Percentiles rank a stretch among this genome's conserved stretches.
These are phyloP conservation scores for Alsophila aescularia DNA, from an alignment of 2,888 invertebrate genomes.

Conservation along the genomic window DNA sequence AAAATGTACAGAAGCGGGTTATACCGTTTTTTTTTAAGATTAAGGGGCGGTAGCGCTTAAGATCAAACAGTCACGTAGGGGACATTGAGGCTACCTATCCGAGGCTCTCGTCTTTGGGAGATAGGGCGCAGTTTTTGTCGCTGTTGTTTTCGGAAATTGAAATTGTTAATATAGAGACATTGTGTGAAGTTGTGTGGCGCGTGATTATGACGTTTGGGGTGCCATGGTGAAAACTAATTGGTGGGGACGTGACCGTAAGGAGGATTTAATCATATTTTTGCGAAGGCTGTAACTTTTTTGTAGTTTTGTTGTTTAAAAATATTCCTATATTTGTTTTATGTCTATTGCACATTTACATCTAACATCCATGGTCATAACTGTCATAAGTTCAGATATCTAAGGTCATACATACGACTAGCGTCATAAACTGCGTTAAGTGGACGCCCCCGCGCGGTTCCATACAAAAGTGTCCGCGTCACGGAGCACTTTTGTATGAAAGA, in stretches of 20 bases:
- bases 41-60: slow-evolving; percentile 67
- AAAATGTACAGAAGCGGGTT: slow-evolving; percentile 79
- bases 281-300: neutral
- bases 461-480: no score
- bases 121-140: slow-evolving; percentile 75
- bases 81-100: slow-evolving; percentile 75
- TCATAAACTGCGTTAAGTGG: no score
- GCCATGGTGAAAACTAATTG: slow-evolving; percentile 42
- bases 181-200: slow-evolving; percentile 62
- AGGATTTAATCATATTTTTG: neutral
- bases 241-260: slow-evolving; percentile 55
- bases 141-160: slow-evolving; percentile 69
- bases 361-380: no score
- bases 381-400: no score
- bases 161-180: slow-evolving; percentile 62
- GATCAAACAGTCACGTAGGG: slow-evolving; percentile 77
- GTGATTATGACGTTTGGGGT: slow-evolving; percentile 63
- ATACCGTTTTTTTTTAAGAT: slow-evolving; percentile 71
- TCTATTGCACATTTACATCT: no score
- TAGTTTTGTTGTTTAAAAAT: neutral
- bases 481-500: no score
- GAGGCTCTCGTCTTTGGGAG: slow-evolving; percentile 44
- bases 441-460: no score
- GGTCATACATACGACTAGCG: no score
- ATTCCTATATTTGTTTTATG: neutral